phyloP scores from a whole-genome alignment of 1,140 invertebrate genomes.

The Aphelenchoides fujianensis region DNA sequence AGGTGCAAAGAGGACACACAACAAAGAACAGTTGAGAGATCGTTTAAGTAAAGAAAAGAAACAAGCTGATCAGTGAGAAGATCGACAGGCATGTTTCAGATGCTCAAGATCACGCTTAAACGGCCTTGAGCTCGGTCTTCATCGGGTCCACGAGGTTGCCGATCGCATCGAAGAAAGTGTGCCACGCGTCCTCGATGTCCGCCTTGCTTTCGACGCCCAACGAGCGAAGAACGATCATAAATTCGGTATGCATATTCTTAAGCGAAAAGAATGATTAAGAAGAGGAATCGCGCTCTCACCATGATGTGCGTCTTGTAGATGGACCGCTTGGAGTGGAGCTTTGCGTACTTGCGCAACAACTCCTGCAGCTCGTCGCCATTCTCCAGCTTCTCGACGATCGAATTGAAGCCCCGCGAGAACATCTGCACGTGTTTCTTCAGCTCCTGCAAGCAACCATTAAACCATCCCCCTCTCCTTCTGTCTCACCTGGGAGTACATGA shows the following conservation, averaged over 20 bases:
- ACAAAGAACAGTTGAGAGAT: too few relatives aligned
- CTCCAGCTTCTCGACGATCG: slow-evolving; percentile 40
- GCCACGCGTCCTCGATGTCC: slow-evolving; percentile 23
- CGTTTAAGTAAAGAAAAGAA: too few relatives aligned
- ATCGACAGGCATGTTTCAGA: too few relatives aligned
- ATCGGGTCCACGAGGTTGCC: slow-evolving; percentile 27
- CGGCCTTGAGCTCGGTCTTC: slow-evolving; percentile 7
- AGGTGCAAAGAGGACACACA: too few relatives aligned
- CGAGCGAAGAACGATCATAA: slow-evolving; percentile 10
- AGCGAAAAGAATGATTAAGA: neutral
- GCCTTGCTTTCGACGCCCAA: slow-evolving; percentile 18
- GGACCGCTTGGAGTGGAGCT: slow-evolving; percentile 14
- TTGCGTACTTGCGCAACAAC: slow-evolving; percentile 2
- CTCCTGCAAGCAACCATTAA: too few relatives aligned
- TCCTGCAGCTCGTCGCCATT: neutral
- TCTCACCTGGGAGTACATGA: slow-evolving; percentile 36
- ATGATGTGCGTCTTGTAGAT: slow-evolving; percentile 26
- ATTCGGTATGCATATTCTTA: slow-evolving; percentile 26
- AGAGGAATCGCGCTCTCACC: neutral
- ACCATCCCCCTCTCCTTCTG: too few relatives aligned
- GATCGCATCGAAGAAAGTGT: slow-evolving; percentile 27
- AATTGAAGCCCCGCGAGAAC: slow-evolving; percentile 42
- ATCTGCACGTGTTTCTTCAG: slow-evolving; percentile 44
- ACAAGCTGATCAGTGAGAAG: too few relatives aligned
- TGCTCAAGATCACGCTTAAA: too few relatives aligned